Percentiles rank a stretch among this genome's conserved stretches.
Conservation (phyloP, 2,797 vertebrate species). For the Poecile montanus region DNA sequence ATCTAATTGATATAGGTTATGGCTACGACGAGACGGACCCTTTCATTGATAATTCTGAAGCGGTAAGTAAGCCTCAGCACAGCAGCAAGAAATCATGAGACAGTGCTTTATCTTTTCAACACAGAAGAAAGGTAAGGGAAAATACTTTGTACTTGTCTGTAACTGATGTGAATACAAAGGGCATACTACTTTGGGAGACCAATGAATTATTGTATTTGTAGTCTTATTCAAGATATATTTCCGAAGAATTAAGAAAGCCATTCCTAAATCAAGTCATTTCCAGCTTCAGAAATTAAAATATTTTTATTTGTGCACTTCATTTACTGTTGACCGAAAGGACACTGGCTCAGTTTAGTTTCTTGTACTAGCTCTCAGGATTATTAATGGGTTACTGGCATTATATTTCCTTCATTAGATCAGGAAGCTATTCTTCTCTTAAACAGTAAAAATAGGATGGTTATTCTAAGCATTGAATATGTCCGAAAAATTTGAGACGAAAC, state of each 20-base stretch:
- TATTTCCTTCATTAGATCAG: not conserved
- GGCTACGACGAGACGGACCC: slow-evolving; percentile 97
- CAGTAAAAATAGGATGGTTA: not conserved
- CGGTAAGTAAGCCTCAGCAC: slow-evolving; percentile 82
- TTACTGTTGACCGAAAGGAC: not conserved
- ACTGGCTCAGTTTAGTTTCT: not conserved
- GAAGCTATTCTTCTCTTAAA: not conserved
- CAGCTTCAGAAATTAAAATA: not conserved
- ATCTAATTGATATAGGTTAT: slow-evolving; percentile 96
- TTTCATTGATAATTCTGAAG: slow-evolving; percentile 98
- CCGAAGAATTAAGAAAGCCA: not conserved
- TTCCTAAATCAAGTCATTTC: not conserved
- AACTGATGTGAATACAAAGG: not conserved
- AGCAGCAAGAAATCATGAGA: not conserved
- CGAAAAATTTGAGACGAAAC: not conserved
- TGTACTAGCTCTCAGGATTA: not conserved
- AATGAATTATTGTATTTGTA: not conserved
- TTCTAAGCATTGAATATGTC: not conserved
- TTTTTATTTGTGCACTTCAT: not conserved
- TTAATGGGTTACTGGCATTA: not conserved
- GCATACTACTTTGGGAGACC: not conserved
- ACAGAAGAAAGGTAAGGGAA: not conserved
- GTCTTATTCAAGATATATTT: not conserved
- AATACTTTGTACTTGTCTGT: not conserved
- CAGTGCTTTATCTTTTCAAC: not conserved